Base-by-base conservation (phyloP, 2,888 invertebrate genomes). In the Polia nebulosa region DNA sequence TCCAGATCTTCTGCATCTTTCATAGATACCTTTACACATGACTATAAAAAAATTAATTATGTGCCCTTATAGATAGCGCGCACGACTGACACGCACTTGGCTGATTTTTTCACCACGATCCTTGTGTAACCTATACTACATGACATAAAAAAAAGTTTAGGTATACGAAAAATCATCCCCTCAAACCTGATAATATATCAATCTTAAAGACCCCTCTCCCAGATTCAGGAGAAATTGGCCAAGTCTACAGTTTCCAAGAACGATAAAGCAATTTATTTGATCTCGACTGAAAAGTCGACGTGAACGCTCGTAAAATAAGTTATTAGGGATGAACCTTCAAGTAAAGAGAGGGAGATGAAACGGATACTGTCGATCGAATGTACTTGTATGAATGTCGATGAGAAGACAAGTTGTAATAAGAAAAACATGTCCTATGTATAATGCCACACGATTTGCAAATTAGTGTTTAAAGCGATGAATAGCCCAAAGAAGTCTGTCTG, bases 241-340 rank as follows among this genome's bases (percentile, higher is more conserved):
- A 45, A 36, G 22, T 49, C 22, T 4, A 39, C 64, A 49, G 47
- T 29, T 49, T 61, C 29, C 47, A n/a, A 27, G 25, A 65, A 29
- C n/a, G 49, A 39, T 62, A 62, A 49, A 47, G 29, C n/a, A 61
- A 60, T 64, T 63, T 63, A 41, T 62, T 51, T 65, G 32, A 51
- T 62, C n/a, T 51, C 32, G 15, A 65, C 34, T 56, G 57, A 45
- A 45, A 45, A 44, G n/a, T 45, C 32, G n/a, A 34, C 25, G n/a
- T 25, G 20, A 51, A 39, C 32, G n/a, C 25, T 51, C 65, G 63
- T 63, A 64, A 64, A 64, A 25, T 64, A 49, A 25, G 49, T 32
- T 65, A 63, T 64, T 41, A 34, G 15, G 49, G 63, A 51, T 65
- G 17, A 51, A 32, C 25, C 39, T 41, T n/a, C 8, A 22, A 41